Evolutionary conservation across 2,113 vertebrate species (phyloP), one percentile per base, ranked within the genome.

Genomic region (Corythornis cristatus): DNA sequence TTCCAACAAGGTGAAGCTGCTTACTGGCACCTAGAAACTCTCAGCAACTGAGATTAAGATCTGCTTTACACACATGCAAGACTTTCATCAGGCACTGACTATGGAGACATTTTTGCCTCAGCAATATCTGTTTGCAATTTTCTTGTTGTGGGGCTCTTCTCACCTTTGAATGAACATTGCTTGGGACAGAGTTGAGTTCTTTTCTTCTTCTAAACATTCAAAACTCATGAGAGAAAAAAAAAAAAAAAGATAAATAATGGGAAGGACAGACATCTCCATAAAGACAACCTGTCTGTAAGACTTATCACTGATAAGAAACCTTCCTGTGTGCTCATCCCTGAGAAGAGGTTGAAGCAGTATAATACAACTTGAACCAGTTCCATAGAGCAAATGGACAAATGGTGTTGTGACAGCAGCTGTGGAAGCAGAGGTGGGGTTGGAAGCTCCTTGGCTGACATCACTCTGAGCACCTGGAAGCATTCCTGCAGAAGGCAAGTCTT

Each of bases 391-490:
- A 81, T 1, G 6, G 21, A 11, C 46, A 17, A 25, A 43, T 5
- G 26, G 58, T 46, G 45, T 5, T 0, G 0, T 5, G 23, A 3
- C 15, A 25, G 48, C 21, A 51, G 53, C 26, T 15, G 6, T 11
- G 35, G 4, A 18, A 2, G 4, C 51, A 74, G 33, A 70, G 25
- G 26, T 7, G 28, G 6, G 28, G 5, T 4, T 78, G 43, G 26
- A 93, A 56, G 22, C 13, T 70, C 22, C 40, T 46, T 12, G 35
- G 15, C 56, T 42, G 37, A 29, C 8, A 2, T 19, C 46, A 9
- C n/a, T 58, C 56, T 37, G 18, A 50, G 78, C 12, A 5, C 37
- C 29, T 16, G n/a, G 26, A 48, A 89, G 60, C 46, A 29, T 11
- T 35, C 35, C 56, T 77, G 56, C 15, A 16, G 53, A 74, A 89